A percentile compares a stretch with the other conserved stretches of the same genome.
Conservation (phyloP, 2,113 vertebrate species). For the Electrona antarctica region DNA sequence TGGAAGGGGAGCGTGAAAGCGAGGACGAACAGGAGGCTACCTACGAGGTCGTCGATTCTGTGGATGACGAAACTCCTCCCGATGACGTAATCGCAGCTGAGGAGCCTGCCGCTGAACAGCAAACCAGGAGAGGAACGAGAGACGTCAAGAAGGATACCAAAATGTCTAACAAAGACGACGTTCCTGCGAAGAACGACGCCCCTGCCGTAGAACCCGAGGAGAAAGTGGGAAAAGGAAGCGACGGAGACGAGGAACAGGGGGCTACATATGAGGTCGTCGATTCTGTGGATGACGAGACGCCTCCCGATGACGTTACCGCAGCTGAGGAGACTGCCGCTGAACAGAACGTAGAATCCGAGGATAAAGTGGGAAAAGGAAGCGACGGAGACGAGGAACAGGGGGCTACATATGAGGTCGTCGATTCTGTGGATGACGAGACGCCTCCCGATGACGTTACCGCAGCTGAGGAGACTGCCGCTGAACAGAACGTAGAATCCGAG, state of each 20-base stretch:
- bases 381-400: neutral
- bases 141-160: neutral
- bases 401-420: neutral
- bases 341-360: neutral
- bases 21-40: neutral
- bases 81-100: neutral
- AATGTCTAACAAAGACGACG: neutral
- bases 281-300: neutral
- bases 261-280: neutral
- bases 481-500: neutral
- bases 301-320: neutral
- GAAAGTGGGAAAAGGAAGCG: no score
- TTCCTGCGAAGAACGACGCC: no score
- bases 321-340: neutral
- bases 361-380: no score
- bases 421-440: neutral
- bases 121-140: neutral
- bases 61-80: neutral
- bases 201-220: neutral
- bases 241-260: neutral
- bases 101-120: neutral
- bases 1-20: no score
- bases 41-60: neutral
- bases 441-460: neutral
- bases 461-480: neutral